A percentile compares a stretch with the other conserved stretches of the same genome.
Conservation (phyloP, 2,888 invertebrate species). For the Cantharis lateralis region DNA sequence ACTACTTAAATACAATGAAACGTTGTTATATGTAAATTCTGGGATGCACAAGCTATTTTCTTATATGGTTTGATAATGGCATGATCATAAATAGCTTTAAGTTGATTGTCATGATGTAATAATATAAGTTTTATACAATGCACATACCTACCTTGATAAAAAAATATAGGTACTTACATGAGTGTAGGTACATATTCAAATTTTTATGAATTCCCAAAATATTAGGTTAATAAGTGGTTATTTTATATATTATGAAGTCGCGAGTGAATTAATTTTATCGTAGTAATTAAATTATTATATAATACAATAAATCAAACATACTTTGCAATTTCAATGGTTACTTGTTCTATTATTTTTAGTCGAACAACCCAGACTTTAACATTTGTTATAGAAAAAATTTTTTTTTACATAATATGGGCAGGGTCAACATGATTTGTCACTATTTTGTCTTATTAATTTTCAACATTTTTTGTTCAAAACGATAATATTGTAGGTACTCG, state of each 20-base stretch:
- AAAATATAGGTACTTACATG: background rate
- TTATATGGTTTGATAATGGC: slow-evolving; percentile 23
- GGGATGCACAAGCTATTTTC: slow-evolving; percentile 32
- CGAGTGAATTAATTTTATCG: too few species aligned
- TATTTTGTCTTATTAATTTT: background rate
- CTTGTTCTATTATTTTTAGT: too few species aligned
- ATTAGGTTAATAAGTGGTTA: background rate
- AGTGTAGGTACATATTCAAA: background rate
- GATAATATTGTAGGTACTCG: background rate
- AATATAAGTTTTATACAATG: background rate
- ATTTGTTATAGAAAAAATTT: too few species aligned
- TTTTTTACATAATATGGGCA: background rate
- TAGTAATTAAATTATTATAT: too few species aligned
- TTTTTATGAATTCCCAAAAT: background rate
- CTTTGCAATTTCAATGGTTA: too few species aligned
- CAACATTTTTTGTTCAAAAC: background rate
- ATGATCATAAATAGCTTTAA: slow-evolving; percentile 20
- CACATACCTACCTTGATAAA: background rate
- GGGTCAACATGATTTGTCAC: background rate
- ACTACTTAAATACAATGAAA: slow-evolving; percentile 53
- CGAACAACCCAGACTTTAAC: too few species aligned
- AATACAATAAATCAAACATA: too few species aligned
- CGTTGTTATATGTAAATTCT: slow-evolving; percentile 54
- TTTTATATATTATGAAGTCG: too few species aligned
- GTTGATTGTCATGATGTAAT: background rate